Percentiles rank a stretch among this genome's conserved stretches.
phyloP scores from a whole-genome alignment of 2,797 vertebrate species.

The Falco naumanni region DNA sequence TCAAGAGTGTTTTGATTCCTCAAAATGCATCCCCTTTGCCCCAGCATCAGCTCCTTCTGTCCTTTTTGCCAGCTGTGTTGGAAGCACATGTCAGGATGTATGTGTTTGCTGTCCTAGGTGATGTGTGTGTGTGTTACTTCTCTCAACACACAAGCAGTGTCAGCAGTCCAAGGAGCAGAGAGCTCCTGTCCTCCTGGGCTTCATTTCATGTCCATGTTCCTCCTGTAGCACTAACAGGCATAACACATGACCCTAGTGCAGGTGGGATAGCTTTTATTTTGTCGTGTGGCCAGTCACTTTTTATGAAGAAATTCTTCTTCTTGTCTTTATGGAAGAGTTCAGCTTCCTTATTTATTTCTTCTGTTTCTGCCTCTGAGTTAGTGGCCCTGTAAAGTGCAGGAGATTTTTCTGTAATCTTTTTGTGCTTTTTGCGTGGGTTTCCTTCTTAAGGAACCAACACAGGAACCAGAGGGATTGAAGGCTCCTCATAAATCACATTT shows the following conservation, averaged over 20 bases:
- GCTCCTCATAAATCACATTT: not conserved
- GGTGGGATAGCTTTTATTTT: not conserved
- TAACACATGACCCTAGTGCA: not conserved
- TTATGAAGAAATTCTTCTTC: not conserved
- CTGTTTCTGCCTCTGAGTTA: not conserved
- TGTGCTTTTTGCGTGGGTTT: not conserved
- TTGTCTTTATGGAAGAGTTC: not conserved
- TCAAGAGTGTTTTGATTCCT: fast-evolving
- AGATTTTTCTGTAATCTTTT: not conserved
- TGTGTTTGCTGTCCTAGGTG: not conserved
- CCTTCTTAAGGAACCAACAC: not conserved
- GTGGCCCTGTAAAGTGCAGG: not conserved
- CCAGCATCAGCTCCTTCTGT: not conserved
- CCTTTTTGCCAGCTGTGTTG: not conserved
- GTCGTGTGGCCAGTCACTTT: not conserved
- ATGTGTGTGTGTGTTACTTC: not conserved
- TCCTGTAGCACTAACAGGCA: not conserved
- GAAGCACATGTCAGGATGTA: not conserved
- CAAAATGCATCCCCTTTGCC: not conserved
- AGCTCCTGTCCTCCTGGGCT: not conserved
- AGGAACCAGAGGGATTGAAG: not conserved
- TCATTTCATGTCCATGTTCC: not conserved
- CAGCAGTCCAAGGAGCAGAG: not conserved
- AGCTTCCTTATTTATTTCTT: not conserved
- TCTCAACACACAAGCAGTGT: not conserved